Percentiles rank a stretch among this genome's conserved stretches.
These are phyloP conservation scores for Sturmia bella DNA, from an alignment of 2,888 invertebrate genomes.

Conservation along the genomic window DNA sequence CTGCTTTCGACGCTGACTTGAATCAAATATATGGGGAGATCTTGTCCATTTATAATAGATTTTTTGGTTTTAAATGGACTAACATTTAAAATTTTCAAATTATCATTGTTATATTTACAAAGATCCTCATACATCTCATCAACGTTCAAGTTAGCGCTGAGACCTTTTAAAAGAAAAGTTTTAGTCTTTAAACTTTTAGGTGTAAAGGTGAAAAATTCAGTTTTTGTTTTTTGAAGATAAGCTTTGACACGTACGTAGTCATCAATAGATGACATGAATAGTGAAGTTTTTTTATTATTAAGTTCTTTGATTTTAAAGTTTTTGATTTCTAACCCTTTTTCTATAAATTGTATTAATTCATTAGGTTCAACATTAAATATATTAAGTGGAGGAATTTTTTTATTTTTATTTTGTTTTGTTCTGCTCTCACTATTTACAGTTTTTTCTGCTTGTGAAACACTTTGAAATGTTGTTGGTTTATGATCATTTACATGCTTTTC, in stretches of 20 bases:
- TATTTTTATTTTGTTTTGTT: not conserved
- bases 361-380: constrained; percentile 2
- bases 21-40: not conserved
- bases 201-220: not conserved
- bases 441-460: not conserved
- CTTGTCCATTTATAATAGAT: too few relatives aligned
- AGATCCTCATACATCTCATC: too few relatives aligned
- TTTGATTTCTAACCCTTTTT: not conserved
- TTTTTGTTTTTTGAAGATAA: not conserved
- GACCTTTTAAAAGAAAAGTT: not conserved
- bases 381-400: constrained; percentile 15
- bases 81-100: not conserved
- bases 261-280: not conserved
- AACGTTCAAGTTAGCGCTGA: too few relatives aligned
- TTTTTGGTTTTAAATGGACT: not conserved
- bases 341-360: not conserved
- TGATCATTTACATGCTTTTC: not conserved
- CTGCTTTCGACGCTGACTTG: not conserved
- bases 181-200: not conserved
- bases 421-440: not conserved
- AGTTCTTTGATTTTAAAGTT: constrained; percentile 3
- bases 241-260: not conserved
- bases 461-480: not conserved
- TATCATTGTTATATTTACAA: not conserved
- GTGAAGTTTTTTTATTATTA: not conserved